Percentiles rank a stretch among this genome's conserved stretches.
Conservation (phyloP, 1,140 invertebrate genomes). For the Pseudoatta argentina region DNA sequence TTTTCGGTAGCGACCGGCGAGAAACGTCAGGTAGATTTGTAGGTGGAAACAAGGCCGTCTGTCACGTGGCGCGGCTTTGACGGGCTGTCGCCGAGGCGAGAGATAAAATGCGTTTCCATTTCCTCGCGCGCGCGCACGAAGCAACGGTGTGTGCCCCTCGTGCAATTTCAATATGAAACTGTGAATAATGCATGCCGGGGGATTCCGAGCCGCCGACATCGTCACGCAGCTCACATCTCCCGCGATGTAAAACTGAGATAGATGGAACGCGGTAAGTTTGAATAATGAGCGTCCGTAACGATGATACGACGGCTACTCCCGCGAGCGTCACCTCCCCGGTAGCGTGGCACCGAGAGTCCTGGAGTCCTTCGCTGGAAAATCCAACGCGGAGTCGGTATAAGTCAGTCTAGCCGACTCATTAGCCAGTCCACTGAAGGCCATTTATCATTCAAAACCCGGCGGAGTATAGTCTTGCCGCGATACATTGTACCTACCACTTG, state of each 20-base stretch:
- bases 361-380: constrained; percentile 60
- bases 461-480: constrained; percentile 39
- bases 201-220: constrained; percentile 76
- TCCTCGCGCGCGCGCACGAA: constrained; percentile 65
- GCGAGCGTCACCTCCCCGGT: constrained; percentile 54
- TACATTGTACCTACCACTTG: constrained; percentile 58
- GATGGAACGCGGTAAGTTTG: constrained; percentile 83
- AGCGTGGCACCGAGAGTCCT: constrained; percentile 9
- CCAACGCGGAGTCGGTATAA: constrained; percentile 61
- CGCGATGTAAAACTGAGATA: constrained; percentile 83
- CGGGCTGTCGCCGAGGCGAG: constrained; percentile 69
- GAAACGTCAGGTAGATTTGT: constrained; percentile 46
- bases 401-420: constrained; percentile 74
- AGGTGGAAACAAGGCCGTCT: constrained; percentile 62
- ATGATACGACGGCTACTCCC: constrained; percentile 77
- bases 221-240: constrained; percentile 82
- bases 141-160: constrained; percentile 67
- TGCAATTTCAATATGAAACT: constrained; percentile 83
- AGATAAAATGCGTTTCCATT: constrained; percentile 79
- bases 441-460: constrained; percentile 72
- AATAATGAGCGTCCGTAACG: constrained; percentile 82
- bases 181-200: constrained; percentile 83
- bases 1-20: constrained; percentile 44
- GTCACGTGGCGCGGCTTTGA: constrained; percentile 71
- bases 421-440: constrained; percentile 68